phyloP scores from a whole-genome alignment of 2,113 vertebrate species.

The Tragelaphus buxtoni region DNA sequence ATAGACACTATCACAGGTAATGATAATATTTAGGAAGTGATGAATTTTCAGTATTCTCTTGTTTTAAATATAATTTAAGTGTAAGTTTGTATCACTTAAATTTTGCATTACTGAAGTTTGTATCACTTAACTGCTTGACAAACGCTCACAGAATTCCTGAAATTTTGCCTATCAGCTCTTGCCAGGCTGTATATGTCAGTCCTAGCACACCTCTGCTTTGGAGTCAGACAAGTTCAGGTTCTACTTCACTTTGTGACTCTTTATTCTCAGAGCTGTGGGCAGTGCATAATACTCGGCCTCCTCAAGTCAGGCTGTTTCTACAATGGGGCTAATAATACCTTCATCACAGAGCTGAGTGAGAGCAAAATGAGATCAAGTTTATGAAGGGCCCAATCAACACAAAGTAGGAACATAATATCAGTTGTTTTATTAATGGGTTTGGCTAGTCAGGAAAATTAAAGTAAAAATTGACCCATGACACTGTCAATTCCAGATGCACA shows the following conservation, averaged over 20 bases:
- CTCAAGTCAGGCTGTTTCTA: neutral
- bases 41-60: neutral
- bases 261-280: neutral
- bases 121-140: neutral
- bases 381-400: neutral
- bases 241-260: neutral
- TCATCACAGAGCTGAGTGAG: neutral
- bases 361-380: neutral
- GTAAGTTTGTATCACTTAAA: neutral
- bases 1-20: neutral
- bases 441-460: neutral
- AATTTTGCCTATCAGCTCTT: neutral
- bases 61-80: neutral
- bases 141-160: conserved; percentile 23
- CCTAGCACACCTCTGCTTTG: neutral
- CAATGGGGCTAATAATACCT: neutral
- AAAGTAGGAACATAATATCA: neutral
- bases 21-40: neutral
- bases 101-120: neutral
- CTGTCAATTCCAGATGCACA: neutral
- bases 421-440: neutral
- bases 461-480: neutral
- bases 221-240: neutral
- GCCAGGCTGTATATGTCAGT: neutral
- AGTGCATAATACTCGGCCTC: neutral